Percentiles rank a stretch among this genome's conserved stretches.
Evolutionary conservation across 2,113 vertebrate species (phyloP).

Genomic region (Electrona antarctica): DNA sequence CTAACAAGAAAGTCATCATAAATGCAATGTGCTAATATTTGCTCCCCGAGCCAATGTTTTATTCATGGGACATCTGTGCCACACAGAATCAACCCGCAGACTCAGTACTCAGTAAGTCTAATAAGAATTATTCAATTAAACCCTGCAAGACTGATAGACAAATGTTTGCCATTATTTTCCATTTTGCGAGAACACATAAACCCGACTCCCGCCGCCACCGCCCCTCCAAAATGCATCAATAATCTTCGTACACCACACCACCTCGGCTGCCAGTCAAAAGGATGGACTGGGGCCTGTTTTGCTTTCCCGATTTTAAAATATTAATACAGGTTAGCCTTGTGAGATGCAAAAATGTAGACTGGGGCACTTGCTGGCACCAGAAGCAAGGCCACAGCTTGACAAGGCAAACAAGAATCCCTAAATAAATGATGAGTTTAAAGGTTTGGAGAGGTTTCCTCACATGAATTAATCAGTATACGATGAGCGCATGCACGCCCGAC

Average conservation of each 20-base stretch:
- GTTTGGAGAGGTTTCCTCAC: constrained; percentile 67
- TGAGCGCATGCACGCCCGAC: constrained; percentile 46
- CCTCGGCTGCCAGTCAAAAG: constrained; percentile 71
- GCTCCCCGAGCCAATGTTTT: constrained; percentile 57
- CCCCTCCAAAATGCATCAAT: constrained; percentile 57
- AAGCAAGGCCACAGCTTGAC: constrained; percentile 80
- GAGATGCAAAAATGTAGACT: constrained; percentile 78
- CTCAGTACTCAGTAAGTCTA: constrained; percentile 32
- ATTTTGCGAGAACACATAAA: constrained; percentile 48
- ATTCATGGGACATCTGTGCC: constrained; percentile 73
- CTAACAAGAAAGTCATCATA: constrained; percentile 62
- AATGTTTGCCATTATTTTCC: constrained; percentile 52
- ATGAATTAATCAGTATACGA: constrained; percentile 58
- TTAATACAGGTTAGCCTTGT: constrained; percentile 81
- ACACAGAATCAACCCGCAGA: constrained; percentile 59
- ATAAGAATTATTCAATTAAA: constrained; percentile 65
- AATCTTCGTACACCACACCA: constrained; percentile 65
- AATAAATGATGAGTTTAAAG: constrained; percentile 81
- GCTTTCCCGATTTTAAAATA: constrained; percentile 77
- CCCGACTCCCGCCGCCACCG: background rate
- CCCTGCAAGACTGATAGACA: constrained; percentile 54
- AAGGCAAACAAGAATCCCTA: constrained; percentile 75
- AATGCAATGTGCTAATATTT: constrained; percentile 62
- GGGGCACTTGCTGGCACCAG: constrained; percentile 68
- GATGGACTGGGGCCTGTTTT: constrained; percentile 54